Evolutionary conservation across 2,888 invertebrate genomes (phyloP), one percentile per base, ranked within the genome.

Genomic region (Helleia helle): DNA sequence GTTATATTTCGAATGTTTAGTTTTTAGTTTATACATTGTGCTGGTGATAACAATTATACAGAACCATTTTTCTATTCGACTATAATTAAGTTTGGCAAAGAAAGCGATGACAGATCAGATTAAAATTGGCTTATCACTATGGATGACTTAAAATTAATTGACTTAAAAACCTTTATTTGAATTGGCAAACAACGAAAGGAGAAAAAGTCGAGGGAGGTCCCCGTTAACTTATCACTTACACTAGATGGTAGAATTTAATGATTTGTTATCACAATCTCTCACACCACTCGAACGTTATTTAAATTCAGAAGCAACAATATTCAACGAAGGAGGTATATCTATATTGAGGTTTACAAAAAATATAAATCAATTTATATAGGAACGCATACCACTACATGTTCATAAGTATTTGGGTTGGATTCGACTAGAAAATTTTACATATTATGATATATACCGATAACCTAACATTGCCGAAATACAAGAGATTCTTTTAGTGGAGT

Each of bases 81-180:
- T 70, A 65, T 65, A 59, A 53, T 66, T 62, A 61, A 54, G 65
- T 65, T 73, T 72, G 66, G 77, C 77, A 69, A 74, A 75, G 62
- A 58, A 79, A 76, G 80, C 77, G 62, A 70, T 67, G 64, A 58
- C 62, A 51, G 54, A 60, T 48, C 55, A 51, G 47, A 57, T 59
- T n/a, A n/a, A n/a, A n/a, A 52, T 65, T 66, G 50, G 67, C 76
- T 74, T 81, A 77, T 55, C 50, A 46, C 72, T 81, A 80, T 72
- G 65, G 70, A 79, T 83, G 81, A 81, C 83, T 80, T 81, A 76
- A 81, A 83, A 75, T 71, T 83, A 83, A 83, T 83, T 83, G 81
- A 83, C 81, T 72, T 62, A 62, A 70, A 73, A 66, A 56, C 56
- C 24, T 34, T 62, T 66, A 56, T 60, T 60, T 55, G 58, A 62